Percentiles rank a stretch among this genome's conserved stretches.
phyloP scores from a whole-genome alignment of 2,797 vertebrate species.

The Pseudotriccus pelzelni region DNA sequence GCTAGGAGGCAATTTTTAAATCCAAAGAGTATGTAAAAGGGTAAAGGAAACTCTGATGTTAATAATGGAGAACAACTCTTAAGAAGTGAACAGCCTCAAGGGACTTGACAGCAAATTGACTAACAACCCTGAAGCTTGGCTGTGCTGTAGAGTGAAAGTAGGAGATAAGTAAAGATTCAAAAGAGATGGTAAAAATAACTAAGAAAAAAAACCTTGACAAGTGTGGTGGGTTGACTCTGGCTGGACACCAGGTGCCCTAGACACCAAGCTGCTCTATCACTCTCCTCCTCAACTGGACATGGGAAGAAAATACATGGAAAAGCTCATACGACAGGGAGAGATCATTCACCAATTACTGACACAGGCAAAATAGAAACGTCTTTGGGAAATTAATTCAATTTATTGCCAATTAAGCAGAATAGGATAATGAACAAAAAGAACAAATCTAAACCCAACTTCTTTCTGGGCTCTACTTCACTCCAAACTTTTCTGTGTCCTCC shows the following conservation, averaged over 20 bases:
- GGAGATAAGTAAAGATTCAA: constrained; percentile 31
- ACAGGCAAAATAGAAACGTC: neutral
- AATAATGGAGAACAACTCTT: neutral
- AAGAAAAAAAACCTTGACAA: neutral
- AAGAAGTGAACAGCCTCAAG: neutral
- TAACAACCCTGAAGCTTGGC: neutral
- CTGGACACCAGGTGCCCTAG: neutral
- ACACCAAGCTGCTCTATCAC: neutral
- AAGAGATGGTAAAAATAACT: neutral
- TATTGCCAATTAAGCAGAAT: neutral
- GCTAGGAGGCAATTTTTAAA: neutral
- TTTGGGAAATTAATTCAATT: neutral
- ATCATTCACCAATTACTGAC: neutral
- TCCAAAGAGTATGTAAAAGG: constrained; percentile 31
- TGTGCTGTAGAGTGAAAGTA: neutral
- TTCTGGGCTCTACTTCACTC: neutral
- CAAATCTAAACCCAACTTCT: neutral
- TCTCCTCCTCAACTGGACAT: neutral
- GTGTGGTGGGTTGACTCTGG: neutral
- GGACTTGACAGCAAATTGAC: neutral
- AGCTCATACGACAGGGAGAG: neutral
- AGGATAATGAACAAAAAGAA: neutral
- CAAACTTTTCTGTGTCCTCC: neutral
- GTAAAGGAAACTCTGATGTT: constrained; percentile 10
- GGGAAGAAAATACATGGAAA: neutral